Percentiles rank a stretch among this genome's conserved stretches.
phyloP scores from a whole-genome alignment of 2,888 invertebrate species.

The Dastarcus helophoroides region DNA sequence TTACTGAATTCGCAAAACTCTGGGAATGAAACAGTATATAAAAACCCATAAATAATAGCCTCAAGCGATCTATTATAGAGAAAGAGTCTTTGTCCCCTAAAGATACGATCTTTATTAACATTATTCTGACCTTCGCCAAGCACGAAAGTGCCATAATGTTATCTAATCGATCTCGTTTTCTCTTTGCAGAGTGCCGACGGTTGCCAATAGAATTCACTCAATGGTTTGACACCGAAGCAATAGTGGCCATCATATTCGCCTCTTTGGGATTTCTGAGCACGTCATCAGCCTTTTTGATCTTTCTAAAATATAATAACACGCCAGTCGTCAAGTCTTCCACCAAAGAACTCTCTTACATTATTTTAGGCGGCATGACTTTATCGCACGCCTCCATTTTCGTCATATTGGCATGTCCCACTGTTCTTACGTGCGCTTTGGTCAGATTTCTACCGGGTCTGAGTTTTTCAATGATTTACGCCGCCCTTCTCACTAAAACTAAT shows the following conservation, averaged over 20 bases:
- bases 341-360: slow-evolving; percentile 56
- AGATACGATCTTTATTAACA: too few relatives aligned
- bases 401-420: slow-evolving; percentile 50
- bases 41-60: too few relatives aligned
- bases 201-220: slow-evolving; percentile 50
- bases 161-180: too few relatives aligned
- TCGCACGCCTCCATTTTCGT: slow-evolving; percentile 52
- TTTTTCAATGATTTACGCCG: slow-evolving; percentile 63
- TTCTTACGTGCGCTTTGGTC: slow-evolving; percentile 39
- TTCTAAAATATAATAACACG: slow-evolving; percentile 57
- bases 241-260: slow-evolving; percentile 48
- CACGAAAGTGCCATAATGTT: too few relatives aligned
- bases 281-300: slow-evolving; percentile 46
- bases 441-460: slow-evolving; percentile 35
- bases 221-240: slow-evolving; percentile 51
- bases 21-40: too few relatives aligned
- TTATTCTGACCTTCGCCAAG: too few relatives aligned
- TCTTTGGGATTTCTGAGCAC: slow-evolving; percentile 53
- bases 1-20: too few relatives aligned
- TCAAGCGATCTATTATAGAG: too few relatives aligned
- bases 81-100: too few relatives aligned
- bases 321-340: slow-evolving; percentile 66
- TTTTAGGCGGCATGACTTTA: slow-evolving; percentile 48
- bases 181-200: slow-evolving; percentile 46
- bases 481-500: slow-evolving; percentile 66